Conservation (phyloP, 2,888 invertebrate genomes). For the Agonum fuliginosum region DNA sequence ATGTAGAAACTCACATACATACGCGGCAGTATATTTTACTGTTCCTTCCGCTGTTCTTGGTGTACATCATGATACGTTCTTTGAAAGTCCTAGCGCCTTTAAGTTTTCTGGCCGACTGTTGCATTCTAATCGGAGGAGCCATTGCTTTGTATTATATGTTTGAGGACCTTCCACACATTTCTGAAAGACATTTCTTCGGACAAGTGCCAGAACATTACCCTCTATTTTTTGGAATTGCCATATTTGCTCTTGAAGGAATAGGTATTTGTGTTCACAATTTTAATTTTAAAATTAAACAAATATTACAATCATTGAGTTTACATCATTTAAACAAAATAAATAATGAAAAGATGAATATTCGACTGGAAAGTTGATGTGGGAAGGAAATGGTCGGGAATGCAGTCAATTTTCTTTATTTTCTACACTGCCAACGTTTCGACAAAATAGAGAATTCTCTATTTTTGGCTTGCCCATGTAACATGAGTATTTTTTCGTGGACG, state of each 20-base stretch:
- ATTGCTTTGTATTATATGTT: constrained; percentile 93
- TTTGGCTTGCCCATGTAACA: too few species aligned
- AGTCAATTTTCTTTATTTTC: too few species aligned
- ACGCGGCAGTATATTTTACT: constrained; percentile 79
- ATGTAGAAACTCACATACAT: constrained; percentile 68
- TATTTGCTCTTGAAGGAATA: constrained; percentile 81
- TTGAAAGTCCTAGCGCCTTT: constrained; percentile 93
- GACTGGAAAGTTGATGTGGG: too few species aligned
- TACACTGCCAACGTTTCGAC: too few species aligned
- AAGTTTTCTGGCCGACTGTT: constrained; percentile 93
- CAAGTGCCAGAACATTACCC: constrained; percentile 78
- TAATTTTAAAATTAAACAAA: too few species aligned
- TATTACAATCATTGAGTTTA: too few species aligned
- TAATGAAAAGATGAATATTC: too few species aligned
- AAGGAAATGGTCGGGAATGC: too few species aligned
- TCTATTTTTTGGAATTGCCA: constrained; percentile 73
- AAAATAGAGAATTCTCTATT: too few species aligned
- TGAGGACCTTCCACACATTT: constrained; percentile 79
- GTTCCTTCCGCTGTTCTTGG: constrained; percentile 81
- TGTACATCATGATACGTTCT: constrained; percentile 86
- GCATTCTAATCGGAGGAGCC: constrained; percentile 89
- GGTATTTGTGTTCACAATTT: too few species aligned
- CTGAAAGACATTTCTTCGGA: constrained; percentile 75
- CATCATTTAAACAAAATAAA: too few species aligned
- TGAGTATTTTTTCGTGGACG: too few species aligned